Evolutionary conservation across 2,113 vertebrate species (phyloP).

Genomic region (Scophthalmus maximus): DNA sequence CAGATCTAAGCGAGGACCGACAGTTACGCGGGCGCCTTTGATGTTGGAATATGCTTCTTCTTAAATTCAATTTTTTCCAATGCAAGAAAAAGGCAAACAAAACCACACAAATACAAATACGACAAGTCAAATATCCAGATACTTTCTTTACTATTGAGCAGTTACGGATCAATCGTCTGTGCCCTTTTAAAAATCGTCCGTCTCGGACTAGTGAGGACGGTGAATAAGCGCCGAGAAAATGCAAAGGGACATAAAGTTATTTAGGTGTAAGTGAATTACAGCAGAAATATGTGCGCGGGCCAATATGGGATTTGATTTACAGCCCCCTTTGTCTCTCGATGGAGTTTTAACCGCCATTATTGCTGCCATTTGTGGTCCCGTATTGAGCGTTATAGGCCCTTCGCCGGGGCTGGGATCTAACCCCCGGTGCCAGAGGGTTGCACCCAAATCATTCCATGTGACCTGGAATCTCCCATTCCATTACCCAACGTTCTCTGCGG

Average conservation of each 20-base stretch:
- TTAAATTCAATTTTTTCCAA: slow-evolving; percentile 10
- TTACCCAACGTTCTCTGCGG: slow-evolving; percentile 79
- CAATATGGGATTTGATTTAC: slow-evolving; percentile 68
- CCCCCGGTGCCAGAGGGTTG: slow-evolving; percentile 61
- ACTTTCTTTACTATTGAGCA: not conserved
- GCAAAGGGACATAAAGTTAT: slow-evolving; percentile 53
- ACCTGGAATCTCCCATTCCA: slow-evolving; percentile 82
- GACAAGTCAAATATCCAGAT: not conserved
- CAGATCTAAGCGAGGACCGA: slow-evolving; percentile 37
- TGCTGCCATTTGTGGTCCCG: slow-evolving; percentile 47
- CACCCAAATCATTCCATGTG: slow-evolving; percentile 78
- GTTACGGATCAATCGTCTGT: not conserved
- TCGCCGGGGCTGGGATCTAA: slow-evolving; percentile 60
- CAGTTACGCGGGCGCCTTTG: slow-evolving; percentile 24
- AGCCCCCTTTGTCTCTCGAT: slow-evolving; percentile 59
- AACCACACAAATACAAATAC: slow-evolving; percentile 6
- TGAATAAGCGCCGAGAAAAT: slow-evolving; percentile 49
- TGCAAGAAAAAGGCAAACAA: slow-evolving; percentile 3
- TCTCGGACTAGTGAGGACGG: slow-evolving; percentile 9
- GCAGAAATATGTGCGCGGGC: slow-evolving; percentile 50
- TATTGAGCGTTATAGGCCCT: slow-evolving; percentile 68
- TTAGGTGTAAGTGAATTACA: slow-evolving; percentile 61
- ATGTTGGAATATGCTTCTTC: slow-evolving; percentile 20
- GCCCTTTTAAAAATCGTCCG: slow-evolving; percentile 11
- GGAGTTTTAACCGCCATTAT: slow-evolving; percentile 74